Evolutionary conservation across 2,888 invertebrate species (phyloP).

Genomic region (Drosophila borealis): DNA sequence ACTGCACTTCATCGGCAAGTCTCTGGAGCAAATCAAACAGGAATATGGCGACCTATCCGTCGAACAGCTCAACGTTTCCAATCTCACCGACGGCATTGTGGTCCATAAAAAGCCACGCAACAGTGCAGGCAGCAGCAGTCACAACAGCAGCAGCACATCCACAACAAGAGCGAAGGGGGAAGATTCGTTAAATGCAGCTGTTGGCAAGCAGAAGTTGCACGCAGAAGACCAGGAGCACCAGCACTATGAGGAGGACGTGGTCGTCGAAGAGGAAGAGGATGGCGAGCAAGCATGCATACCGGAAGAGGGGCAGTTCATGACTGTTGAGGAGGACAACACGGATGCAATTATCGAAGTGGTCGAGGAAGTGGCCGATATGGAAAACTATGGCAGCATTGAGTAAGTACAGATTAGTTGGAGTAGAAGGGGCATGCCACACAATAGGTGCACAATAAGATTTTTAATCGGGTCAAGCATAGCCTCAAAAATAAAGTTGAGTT

Average conservation of each 20-base stretch:
- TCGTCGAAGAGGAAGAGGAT: slow-evolving; percentile 42
- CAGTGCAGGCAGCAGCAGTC: slow-evolving; percentile 25
- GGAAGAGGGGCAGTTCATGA: slow-evolving; percentile 41
- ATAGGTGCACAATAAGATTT: neutral
- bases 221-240: slow-evolving; percentile 11
- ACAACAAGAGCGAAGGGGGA: neutral
- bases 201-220: slow-evolving; percentile 8
- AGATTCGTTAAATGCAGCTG: neutral
- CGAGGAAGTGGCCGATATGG: slow-evolving; percentile 62
- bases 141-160: slow-evolving; percentile 12
- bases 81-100: slow-evolving; percentile 61
- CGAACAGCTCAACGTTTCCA: slow-evolving; percentile 67
- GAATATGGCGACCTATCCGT: slow-evolving; percentile 75
- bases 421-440: neutral
- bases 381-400: slow-evolving; percentile 57
- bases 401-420: slow-evolving; percentile 34
- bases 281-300: neutral
- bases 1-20: slow-evolving; percentile 68
- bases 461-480: neutral
- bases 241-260: slow-evolving; percentile 38
- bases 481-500: neutral
- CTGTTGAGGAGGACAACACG: slow-evolving; percentile 58
- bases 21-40: slow-evolving; percentile 75
- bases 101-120: slow-evolving; percentile 67
- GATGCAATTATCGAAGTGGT: slow-evolving; percentile 72